These are phyloP conservation scores for Sebastes iracundus DNA, from an alignment of 2,797 vertebrate species.

Conservation along the genomic window DNA sequence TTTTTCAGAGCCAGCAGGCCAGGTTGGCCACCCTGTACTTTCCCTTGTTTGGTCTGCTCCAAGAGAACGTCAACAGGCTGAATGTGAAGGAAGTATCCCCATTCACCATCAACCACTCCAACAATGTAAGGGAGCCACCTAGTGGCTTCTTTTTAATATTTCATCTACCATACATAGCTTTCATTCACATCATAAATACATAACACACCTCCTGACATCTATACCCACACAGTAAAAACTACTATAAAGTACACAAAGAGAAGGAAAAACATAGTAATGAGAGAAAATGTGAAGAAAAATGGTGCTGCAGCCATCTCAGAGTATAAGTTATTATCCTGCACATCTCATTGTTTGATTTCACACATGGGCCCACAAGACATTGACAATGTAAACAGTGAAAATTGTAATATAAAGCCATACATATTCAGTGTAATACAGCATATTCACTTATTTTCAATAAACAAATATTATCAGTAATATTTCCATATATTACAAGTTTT, in stretches of 20 bases:
- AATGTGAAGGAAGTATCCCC: constrained; percentile 93
- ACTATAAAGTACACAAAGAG: not conserved
- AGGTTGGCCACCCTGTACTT: constrained; percentile 95
- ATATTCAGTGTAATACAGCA: not conserved
- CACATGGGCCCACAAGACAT: not conserved
- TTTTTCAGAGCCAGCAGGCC: constrained; percentile 93
- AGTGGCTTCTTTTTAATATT: constrained; percentile 46
- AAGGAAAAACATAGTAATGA: not conserved
- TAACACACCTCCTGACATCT: not conserved
- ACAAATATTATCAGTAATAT: not conserved
- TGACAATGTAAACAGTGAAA: too few relatives aligned
- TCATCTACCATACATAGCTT: not conserved
- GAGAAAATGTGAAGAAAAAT: accelerated
- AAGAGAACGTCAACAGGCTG: constrained; percentile 95
- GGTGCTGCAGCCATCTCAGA: not conserved
- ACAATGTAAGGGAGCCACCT: constrained; percentile 85
- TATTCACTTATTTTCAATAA: not conserved
- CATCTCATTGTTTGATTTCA: not conserved
- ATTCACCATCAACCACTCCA: constrained; percentile 85
- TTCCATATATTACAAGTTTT: not conserved
- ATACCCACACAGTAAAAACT: not conserved
- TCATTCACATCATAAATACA: not conserved
- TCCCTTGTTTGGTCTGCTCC: constrained; percentile 92
- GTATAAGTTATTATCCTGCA: not conserved
- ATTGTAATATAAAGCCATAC: not conserved